Evolutionary conservation across 2,113 vertebrate species (phyloP).

Genomic region (Alethe diademata): DNA sequence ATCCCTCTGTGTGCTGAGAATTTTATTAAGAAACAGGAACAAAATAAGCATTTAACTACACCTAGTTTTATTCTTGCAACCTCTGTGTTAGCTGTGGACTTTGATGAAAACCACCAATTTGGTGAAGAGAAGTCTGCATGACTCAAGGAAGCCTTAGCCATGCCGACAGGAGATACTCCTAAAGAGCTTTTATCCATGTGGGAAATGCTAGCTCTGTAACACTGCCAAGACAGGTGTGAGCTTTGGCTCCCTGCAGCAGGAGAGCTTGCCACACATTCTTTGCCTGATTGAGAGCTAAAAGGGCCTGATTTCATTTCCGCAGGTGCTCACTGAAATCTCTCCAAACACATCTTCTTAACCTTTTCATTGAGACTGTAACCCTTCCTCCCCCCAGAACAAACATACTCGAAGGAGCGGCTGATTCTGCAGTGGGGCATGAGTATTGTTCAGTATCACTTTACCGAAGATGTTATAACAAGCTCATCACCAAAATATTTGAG

Average conservation of each 20-base stretch:
- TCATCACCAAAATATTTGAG: conserved; percentile 63
- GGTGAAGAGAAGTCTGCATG: neutral
- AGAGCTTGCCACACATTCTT: conserved; percentile 51
- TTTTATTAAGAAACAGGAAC: neutral
- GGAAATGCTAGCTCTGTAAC: conserved; percentile 45
- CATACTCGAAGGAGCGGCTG: neutral
- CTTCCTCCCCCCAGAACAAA: conserved; percentile 30
- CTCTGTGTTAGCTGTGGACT: neutral
- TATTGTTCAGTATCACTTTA: conserved; percentile 57
- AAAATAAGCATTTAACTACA: neutral
- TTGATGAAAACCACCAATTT: neutral
- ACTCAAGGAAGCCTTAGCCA: neutral
- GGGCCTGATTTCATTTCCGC: conserved; percentile 60
- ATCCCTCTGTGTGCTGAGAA: neutral
- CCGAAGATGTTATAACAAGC: conserved; percentile 29
- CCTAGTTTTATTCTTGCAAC: neutral
- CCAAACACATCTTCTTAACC: conserved; percentile 60
- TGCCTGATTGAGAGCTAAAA: conserved; percentile 61
- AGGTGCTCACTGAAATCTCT: conserved; percentile 60
- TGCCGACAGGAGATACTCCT: neutral
- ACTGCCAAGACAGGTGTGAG: conserved; percentile 62
- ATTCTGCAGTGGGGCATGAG: conserved; percentile 44
- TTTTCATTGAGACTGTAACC: conserved; percentile 40
- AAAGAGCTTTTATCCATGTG: conserved; percentile 27
- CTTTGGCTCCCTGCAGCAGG: conserved; percentile 62